Percentiles rank a stretch among this genome's conserved stretches.
phyloP scores from a whole-genome alignment of 1,140 invertebrate genomes.

The Drosophila arawakana region DNA sequence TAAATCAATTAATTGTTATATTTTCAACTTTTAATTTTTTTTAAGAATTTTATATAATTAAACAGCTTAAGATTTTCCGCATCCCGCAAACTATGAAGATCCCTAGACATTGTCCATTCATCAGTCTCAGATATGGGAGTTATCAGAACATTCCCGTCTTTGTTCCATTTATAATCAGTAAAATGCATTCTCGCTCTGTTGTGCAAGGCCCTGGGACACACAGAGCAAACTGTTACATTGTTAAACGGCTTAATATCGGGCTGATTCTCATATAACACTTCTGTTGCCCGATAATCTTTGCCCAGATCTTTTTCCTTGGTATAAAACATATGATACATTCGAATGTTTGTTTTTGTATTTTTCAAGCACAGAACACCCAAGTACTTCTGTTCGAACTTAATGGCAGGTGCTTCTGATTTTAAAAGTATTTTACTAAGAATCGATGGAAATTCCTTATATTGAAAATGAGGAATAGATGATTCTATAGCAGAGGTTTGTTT shows the following conservation, averaged over 20 bases:
- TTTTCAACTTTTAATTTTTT: conserved; percentile 11
- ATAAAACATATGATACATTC: conserved; percentile 44
- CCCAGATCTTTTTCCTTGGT: neutral
- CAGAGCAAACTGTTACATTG: conserved; percentile 27
- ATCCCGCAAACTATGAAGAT: neutral
- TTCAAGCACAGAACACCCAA: conserved; percentile 43
- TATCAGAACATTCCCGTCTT: conserved; percentile 48
- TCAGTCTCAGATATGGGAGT: conserved; percentile 10
- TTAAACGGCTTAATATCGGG: conserved; percentile 16
- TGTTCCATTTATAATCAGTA: conserved; percentile 42
- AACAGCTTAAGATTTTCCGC: conserved; percentile 21
- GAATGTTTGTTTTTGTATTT: conserved; percentile 11
- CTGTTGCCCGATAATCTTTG: conserved; percentile 2
- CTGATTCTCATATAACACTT: conserved; percentile 31
- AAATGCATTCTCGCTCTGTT: conserved; percentile 27
- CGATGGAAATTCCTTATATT: conserved; percentile 15
- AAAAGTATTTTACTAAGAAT: conserved; percentile 37
- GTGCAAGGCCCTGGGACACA: conserved; percentile 30
- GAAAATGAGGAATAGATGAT: conserved; percentile 2
- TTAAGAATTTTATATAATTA: conserved; percentile 47
- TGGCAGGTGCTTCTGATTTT: conserved; percentile 16
- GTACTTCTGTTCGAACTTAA: neutral
- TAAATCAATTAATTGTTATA: conserved; percentile 6
- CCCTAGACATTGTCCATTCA: neutral
- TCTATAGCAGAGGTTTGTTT: neutral